phyloP scores from a whole-genome alignment of 2,888 invertebrate genomes.

The Apamea crenata region DNA sequence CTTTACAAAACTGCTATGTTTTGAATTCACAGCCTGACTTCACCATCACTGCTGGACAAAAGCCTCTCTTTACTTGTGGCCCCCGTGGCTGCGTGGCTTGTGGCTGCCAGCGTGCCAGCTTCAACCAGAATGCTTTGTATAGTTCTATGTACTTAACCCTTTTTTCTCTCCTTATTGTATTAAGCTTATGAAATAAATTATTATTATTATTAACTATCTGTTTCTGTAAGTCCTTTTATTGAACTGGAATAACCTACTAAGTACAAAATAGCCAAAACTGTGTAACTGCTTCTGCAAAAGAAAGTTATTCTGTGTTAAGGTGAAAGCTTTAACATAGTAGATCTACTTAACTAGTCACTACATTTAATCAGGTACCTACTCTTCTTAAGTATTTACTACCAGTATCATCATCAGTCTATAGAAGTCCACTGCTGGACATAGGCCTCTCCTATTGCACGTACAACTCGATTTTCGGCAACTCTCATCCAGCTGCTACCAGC shows the following conservation, averaged over 20 bases:
- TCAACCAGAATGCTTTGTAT: background rate
- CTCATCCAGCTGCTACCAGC: no score
- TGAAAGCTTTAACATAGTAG: background rate
- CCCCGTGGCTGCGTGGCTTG: no score
- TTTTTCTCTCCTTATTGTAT: no score
- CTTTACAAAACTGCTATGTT: no score
- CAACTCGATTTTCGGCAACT: no score
- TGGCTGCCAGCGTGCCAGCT: background rate
- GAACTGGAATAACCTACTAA: background rate
- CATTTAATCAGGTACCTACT: background rate
- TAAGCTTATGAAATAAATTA: no score
- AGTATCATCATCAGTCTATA: background rate
- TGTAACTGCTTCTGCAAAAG: background rate
- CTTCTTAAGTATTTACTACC: slow-evolving; percentile 7
- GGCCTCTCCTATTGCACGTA: no score
- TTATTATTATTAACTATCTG: no score
- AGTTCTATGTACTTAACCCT: no score
- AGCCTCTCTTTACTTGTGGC: background rate
- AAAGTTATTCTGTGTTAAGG: background rate
- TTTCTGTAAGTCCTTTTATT: background rate
- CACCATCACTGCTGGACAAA: no score
- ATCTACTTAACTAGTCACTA: slow-evolving; percentile 4
- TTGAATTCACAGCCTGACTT: no score
- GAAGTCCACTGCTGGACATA: no score
- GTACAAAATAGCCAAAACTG: background rate